Evolutionary conservation across 2,797 vertebrate genomes (phyloP), one percentile per base, ranked within the genome.

Genomic region (Eremophila alpestris): DNA sequence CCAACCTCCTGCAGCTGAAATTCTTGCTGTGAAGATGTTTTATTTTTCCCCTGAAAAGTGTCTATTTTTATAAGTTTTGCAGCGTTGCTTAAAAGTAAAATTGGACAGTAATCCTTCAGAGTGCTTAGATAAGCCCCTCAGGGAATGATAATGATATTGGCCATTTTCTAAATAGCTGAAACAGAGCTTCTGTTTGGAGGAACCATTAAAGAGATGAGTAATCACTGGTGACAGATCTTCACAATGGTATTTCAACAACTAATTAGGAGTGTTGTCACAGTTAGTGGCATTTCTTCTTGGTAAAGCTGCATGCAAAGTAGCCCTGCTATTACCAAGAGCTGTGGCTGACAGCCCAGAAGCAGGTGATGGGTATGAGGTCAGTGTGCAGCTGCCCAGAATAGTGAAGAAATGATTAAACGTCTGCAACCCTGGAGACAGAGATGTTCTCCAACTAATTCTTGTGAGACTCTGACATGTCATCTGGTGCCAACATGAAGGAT

Each of bases 181-280:
- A 91, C 70, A 93, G 81, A 55, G 41, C n/a, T 96, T 80, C 80
- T 70, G 52, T 95, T 94, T 93, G 56, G 96, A 93, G 67, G 87
- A 96, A 56, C 71, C 84, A 83, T 95, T 90, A 95, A 96, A 95
- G 89, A 86, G 81, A 86, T 89, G 89, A 97, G 90, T 94, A 97
- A 94, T 96, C 83, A 5, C 89, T 78, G 64, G 73, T 97, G 95
- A 96, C 89, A 96, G 67, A 91, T 93, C 91, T 91, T 95, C 83
- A 95, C 91, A 89, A 95, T 62, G 86, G 84, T 88, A 83, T 96
- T 97, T 97, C 87, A 96, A 95, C 89, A 96, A 93, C 82, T 97
- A 96, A 97, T 97, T 97, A 93, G 83, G 78, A 67, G 75, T 94
- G 85, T 95, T 95, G 74, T 97, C 95, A 96, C 65, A 94, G 91